Evolutionary conservation across 2,888 invertebrate genomes (phyloP).

Genomic region (Apodemia hepburni): DNA sequence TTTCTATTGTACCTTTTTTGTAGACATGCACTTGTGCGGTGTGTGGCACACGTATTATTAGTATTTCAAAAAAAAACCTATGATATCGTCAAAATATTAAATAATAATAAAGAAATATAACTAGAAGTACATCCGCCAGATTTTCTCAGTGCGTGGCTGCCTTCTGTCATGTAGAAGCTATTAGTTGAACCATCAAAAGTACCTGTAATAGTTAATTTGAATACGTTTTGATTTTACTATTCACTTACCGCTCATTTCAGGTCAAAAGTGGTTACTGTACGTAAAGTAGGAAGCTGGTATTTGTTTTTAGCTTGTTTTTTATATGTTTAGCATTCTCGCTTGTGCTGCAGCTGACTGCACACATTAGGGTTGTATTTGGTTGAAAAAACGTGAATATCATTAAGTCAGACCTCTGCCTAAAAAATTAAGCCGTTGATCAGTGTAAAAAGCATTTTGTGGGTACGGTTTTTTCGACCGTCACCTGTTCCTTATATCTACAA

Average conservation of each 20-base stretch:
- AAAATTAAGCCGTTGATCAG: slow-evolving; percentile 67
- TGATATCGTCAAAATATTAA: neutral
- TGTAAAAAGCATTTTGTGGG: slow-evolving; percentile 61
- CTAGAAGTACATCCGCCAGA: no score
- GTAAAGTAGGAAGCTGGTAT: neutral
- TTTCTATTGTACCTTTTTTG: slow-evolving; percentile 67
- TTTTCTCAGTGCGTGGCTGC: no score
- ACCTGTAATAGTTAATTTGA: no score
- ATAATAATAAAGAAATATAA: no score
- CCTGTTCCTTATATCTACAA: slow-evolving; percentile 50
- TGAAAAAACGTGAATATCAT: slow-evolving; percentile 10
- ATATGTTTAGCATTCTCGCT: neutral
- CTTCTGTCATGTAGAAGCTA: no score
- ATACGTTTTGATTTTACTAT: no score
- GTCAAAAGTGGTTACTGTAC: neutral
- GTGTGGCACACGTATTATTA: slow-evolving; percentile 42
- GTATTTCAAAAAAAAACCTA: slow-evolving; percentile 23
- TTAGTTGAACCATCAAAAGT: no score
- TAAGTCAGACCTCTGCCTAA: slow-evolving; percentile 31
- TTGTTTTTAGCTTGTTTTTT: neutral
- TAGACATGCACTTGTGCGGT: slow-evolving; percentile 53
- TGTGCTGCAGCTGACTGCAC: slow-evolving; percentile 8
- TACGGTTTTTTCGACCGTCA: slow-evolving; percentile 63
- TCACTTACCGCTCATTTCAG: no score
- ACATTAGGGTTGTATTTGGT: slow-evolving; percentile 12